phyloP scores from a whole-genome alignment of 2,888 invertebrate species.

The Trichogramma evanescens region DNA sequence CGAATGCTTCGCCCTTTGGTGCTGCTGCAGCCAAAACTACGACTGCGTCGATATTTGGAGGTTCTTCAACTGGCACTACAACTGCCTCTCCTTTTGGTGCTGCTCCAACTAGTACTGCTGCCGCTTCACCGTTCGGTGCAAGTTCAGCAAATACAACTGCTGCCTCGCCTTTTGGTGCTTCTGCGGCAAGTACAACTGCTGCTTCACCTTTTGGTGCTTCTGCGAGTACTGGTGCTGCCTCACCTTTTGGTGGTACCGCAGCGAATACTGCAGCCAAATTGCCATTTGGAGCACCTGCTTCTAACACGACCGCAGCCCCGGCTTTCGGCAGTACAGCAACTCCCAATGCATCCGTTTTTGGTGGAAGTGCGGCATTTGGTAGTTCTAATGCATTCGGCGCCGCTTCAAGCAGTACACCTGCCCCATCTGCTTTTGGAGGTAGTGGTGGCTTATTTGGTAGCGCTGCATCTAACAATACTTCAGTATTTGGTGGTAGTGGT shows the following conservation, averaged over 20 bases:
- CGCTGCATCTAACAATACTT: background rate
- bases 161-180: background rate
- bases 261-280: slow-evolving; percentile 14
- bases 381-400: too few relatives aligned
- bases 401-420: too few relatives aligned
- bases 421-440: background rate
- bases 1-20: slow-evolving; percentile 24
- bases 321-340: slow-evolving; percentile 1
- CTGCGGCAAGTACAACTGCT: background rate
- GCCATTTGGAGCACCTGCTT: slow-evolving; percentile 15
- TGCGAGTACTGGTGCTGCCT: background rate
- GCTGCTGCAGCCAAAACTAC: slow-evolving; percentile 12
- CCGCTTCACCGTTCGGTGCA: slow-evolving; percentile 4
- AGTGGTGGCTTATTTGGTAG: background rate
- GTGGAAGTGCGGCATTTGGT: background rate
- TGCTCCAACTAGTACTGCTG: background rate
- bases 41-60: slow-evolving; percentile 25
- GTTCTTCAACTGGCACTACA: background rate
- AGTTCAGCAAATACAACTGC: background rate
- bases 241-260: slow-evolving; percentile 1
- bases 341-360: slow-evolving; percentile 11
- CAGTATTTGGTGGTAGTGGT: background rate
- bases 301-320: background rate
- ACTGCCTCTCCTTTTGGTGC: slow-evolving; percentile 5
- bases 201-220: background rate